These are phyloP conservation scores for Diadema setosum DNA, from an alignment of 35 echinoderm and acorn worm species.

Conservation along the genomic window DNA sequence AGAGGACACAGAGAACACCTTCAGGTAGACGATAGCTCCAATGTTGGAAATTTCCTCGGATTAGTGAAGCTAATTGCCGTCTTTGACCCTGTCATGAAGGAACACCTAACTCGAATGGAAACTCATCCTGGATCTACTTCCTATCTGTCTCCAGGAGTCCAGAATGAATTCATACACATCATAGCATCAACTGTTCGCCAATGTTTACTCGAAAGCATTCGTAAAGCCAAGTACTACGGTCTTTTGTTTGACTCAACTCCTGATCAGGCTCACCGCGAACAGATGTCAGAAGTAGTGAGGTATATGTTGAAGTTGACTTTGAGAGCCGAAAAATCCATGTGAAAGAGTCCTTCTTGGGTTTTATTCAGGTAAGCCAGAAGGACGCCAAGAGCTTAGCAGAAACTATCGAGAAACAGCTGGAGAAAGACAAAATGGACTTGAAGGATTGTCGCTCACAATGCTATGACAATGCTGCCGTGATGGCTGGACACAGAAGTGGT, in stretches of 20 bases:
- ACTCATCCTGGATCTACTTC: neutral
- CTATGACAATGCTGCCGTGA: conserved; percentile 18
- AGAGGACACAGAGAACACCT: neutral
- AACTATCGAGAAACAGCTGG: neutral
- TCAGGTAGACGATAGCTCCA: neutral
- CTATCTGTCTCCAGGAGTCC: neutral
- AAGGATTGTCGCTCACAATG: neutral
- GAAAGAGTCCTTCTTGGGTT: conserved; percentile 3
- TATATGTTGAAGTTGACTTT: conserved; percentile 12
- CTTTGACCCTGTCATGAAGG: neutral
- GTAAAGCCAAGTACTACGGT: neutral
- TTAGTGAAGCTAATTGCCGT: neutral
- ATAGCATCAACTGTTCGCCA: neutral
- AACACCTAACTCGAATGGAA: neutral
- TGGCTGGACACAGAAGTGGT: conserved; percentile 18
- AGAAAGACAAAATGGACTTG: neutral
- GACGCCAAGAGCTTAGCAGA: neutral
- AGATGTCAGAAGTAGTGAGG: neutral
- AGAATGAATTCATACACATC: conserved; percentile 18
- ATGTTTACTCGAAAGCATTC: neutral
- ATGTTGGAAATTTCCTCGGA: neutral
- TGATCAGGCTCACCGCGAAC: neutral
- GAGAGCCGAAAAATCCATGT: neutral
- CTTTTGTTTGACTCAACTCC: conserved; percentile 8
- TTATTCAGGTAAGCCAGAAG: neutral